Conservation (phyloP, 2,113 vertebrate species). For the Isichthys henryi region DNA sequence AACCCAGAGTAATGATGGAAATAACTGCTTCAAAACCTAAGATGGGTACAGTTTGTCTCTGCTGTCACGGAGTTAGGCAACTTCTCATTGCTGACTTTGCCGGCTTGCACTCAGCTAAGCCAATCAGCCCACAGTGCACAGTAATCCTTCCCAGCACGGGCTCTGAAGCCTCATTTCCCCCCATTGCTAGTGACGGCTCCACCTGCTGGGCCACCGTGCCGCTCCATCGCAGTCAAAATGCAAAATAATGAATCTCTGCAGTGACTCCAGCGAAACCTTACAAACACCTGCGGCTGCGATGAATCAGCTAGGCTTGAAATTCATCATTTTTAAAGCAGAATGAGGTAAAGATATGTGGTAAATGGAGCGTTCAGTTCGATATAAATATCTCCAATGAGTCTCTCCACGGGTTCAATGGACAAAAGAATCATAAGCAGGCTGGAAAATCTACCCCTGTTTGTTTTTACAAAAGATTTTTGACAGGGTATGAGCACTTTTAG, state of each 20-base stretch:
- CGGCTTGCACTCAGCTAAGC: background rate
- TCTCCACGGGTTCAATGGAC: background rate
- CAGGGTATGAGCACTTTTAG: background rate
- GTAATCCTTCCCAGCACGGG: background rate
- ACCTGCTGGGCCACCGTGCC: background rate
- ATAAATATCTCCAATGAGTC: slow-evolving; percentile 8
- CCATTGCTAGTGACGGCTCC: background rate
- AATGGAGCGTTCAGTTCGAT: background rate
- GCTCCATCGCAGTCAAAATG: background rate
- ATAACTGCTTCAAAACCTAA: background rate
- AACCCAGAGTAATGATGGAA: background rate
- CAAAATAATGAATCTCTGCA: slow-evolving; percentile 2
- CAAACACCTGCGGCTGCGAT: background rate
- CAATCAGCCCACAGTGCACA: background rate
- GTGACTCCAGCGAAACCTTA: background rate
- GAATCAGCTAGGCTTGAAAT: slow-evolving; percentile 4
- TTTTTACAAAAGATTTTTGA: background rate
- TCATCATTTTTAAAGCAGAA: background rate
- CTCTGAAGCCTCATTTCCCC: background rate
- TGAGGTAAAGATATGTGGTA: background rate
- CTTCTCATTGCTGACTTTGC: background rate
- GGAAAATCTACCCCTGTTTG: background rate
- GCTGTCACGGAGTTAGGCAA: background rate
- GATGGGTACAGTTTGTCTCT: background rate
- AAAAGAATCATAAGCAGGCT: background rate